Conservation (phyloP, 2,888 invertebrate species). For the Aleiodes testaceus region DNA sequence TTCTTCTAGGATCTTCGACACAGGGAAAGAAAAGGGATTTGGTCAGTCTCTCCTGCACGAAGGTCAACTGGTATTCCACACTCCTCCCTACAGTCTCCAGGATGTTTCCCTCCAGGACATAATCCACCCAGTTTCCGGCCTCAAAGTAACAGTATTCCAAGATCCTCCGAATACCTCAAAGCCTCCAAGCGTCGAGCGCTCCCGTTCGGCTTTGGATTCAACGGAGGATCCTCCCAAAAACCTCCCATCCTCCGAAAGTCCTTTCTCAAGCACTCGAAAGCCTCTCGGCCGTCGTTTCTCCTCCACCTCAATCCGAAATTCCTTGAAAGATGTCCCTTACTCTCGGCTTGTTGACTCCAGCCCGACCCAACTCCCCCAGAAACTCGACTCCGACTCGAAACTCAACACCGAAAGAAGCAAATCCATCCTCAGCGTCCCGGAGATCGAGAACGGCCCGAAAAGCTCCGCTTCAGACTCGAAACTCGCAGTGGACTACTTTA, state of each 20-base stretch:
- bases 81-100: conserved; percentile 88
- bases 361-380: conserved; percentile 74
- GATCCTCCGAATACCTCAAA: conserved; percentile 59
- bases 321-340: conserved; percentile 84
- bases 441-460: conserved; percentile 78
- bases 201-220: conserved; percentile 67
- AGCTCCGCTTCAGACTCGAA: conserved; percentile 91
- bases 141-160: conserved; percentile 59
- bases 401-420: conserved; percentile 76
- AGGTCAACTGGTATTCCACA: conserved; percentile 90
- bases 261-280: conserved; percentile 71
- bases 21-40: conserved; percentile 89
- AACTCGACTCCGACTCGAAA: conserved; percentile 83
- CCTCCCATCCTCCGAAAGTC: conserved; percentile 70
- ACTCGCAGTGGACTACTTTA: conserved; percentile 85
- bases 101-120: conserved; percentile 84
- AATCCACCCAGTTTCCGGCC: conserved; percentile 55
- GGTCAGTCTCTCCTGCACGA: conserved; percentile 95
- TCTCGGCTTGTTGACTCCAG: conserved; percentile 84
- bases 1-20: conserved; percentile 79
- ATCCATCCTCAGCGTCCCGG: conserved; percentile 73
- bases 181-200: conserved; percentile 65
- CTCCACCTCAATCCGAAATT: conserved; percentile 76
- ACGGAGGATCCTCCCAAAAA: conserved; percentile 58
- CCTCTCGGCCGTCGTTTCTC: conserved; percentile 77